Base-by-base conservation (phyloP, 2,888 invertebrate genomes). In the Drosophila fungiperda region DNA sequence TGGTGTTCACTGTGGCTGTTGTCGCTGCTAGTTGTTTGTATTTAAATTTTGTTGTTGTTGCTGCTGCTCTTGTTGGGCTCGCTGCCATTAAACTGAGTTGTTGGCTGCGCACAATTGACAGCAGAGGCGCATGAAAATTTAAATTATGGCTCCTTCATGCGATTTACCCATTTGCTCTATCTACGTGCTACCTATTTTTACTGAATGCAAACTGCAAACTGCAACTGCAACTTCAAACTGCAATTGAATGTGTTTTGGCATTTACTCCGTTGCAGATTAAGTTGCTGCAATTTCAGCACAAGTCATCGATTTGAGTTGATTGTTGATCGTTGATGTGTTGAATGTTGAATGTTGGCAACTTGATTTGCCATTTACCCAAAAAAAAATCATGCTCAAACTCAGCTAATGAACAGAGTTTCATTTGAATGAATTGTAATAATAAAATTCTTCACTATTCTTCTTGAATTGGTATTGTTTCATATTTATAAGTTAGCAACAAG, bases 51-150 rank as follows among this genome's bases (percentile, higher is more conserved):
- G 52, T 23, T 67, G 59, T 40, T 57, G 36, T 8, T 71, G 70
- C 17, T 20, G 62, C 26, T 65, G 74, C 55, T 80, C 59, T 49
- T 67, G 55, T 58, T 42, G 75, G 58, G 38, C 71, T 54, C 23
- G 49, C 60, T 77, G 89, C 88, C 80, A 80, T 83, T 82, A 78
- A 86, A 89, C 87, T 83, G 84, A 87, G 87, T 83, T 88, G 89
- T 87, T 82, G 75, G 61, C 81, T 80, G 83, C 89, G 76, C 87
- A 66, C 73, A 77, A 88, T 85, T 90, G 90, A 83, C 87, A 89
- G 86, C 68, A 63, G 54, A 69, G 68, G 83, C 73, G 74, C 87
- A 78, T 81, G 78, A 50, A 85, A 89, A 87, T 87, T 80, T 80
- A 89, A 86, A 85, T 89, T 86, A 89, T 89, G 74, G 87, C 74